Base-by-base conservation (phyloP, 2,797 vertebrate genomes). In the Brotula barbata region DNA sequence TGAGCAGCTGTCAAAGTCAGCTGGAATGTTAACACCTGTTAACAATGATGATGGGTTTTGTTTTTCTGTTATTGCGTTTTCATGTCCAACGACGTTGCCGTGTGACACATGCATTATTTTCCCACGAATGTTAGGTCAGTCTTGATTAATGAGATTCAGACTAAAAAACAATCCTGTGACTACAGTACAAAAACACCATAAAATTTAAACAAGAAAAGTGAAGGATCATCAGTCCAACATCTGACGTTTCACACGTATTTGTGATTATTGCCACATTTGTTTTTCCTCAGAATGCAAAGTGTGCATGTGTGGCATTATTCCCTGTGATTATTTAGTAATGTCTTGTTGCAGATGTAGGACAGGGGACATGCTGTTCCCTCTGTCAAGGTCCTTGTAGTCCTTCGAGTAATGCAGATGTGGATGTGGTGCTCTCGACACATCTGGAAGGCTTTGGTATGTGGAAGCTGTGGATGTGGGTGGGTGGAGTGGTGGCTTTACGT, bases 391-490 rank as follows among this genome's bases (percentile, higher is more conserved):
- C 42, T 28, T 66, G 33, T 47, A 51, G 59, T 70, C 56, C 51
- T 62, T 46, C 39, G 59, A 67, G 53, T 52, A 68, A 80, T 61
- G 55, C 74, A 17, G 64, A 80, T 82, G 65, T 78, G 59, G 62
- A 70, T 64, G 43, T 42, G 68, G 85, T 78, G 71, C 51, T 46
- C 59, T 78, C 70, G 43, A 56, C n/a, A 75, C 77, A 75, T 62
- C 65, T 49, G 60, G 45, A 23, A 49, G 23, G 14, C 37, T 58
- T 13, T 0, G 63, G 28, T 28, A 28, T 53, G 56, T 64, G 42
- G 40, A 60, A 34, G 34, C 25, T 6, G 1, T 36, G 19, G 2
- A 5, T 15, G 22, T 44, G 28, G 21, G 19, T 54, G 34, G 31
- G 21, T 11, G 21, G 52, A 36, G 16, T 46, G 46, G 23, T 12